Evolutionary conservation across 53 echinoderm and acorn worm species (phyloP), one percentile per base, ranked within the genome.

Genomic region (Glandiceps talaboti): DNA sequence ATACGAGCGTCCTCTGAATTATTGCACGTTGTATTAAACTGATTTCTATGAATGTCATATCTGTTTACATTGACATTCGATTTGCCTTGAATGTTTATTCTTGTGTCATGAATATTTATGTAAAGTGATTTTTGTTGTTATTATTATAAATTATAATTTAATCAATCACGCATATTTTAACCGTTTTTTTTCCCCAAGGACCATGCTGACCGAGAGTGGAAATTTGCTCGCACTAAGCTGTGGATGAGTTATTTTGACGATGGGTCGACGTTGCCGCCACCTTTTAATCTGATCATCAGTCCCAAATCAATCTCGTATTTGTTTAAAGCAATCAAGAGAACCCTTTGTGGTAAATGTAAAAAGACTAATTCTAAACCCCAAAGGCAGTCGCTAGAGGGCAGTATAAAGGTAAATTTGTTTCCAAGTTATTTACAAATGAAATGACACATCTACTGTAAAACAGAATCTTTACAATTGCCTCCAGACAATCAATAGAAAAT

Each of bases 191-290:
- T 27, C 74, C 27, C 77, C 0, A 75, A 94, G 95, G 88, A 95
- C 74, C 95, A 95, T 29, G 95, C 95, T 0, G 95, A 95, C 74
- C 80, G 88, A 29, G 95, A 95, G 76, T 95, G 95, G 95, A 95
- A 95, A 79, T 95, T 95, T 76, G 95, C 95, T 32, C 90, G 95
- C 6, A 88, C 95, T 33, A 95, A 95, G 76, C 84, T 95, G 10
- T 95, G 95, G 95, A 95, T 95, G 90, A 92, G 92, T 73, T 95
- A 95, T 77, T 95, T 95, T 30, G 95, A 95, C 75, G 95, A 95
- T 77, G 95, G 95, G 12, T 93, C 92, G 30, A 95, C 95, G 1
- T 78, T 95, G 26, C 95, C 95, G 31, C 92, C 95, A 14, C 95
- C 95, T 1, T 92, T 95, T 83, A 95, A 95, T 32, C 85, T 95